Base-by-base conservation (phyloP, 2,113 vertebrate species). In the Syngnathus typhle region DNA sequence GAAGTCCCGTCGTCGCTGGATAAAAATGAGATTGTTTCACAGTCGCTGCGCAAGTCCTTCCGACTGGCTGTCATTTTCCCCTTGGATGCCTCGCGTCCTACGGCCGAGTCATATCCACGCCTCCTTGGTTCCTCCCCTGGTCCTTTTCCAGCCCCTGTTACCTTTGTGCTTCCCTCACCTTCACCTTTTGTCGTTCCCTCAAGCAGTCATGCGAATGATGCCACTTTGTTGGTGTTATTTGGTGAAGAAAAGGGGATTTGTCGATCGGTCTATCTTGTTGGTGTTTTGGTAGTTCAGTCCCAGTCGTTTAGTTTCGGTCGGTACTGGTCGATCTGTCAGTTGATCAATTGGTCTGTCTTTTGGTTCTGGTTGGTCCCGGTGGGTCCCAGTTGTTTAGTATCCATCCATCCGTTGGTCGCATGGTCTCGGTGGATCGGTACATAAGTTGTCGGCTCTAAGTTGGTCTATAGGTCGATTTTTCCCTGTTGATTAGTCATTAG, bases 21-120 rank as follows among this genome's bases (percentile, higher is more conserved):
- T 98, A 94, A 96, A 96, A 98, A 93, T 91, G 91, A 96, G 96
- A 96, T 95, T 94, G 94, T 95, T 98, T 99, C 96, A 98, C 96
- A 98, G 93, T 96, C 91, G 59, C 90, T 95, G 96, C 93, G 91
- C 95, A 96, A 98, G 96, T 97, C 95, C 96, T 98, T 96, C 93
- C 81, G 91, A 93, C 91, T 93, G 89, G 77, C 81, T 78, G 79
- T 94, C 89, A 91, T 93, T 97, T 98, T 97, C 94, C 94, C 93
- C 95, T 95, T 94, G 92, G 77, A 91, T 98, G 95, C 94, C 89
- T 94, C 89, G 91, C 88, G 92, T 93, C 93, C 94, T 93, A 76
- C 71, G 77, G 77, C 80, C 84, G 84, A 82, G 77, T 74, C 63
- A 65, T 77, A 65, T 75, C 63, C 71, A 77, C 70, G 27, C 55